Conservation (phyloP, 2,888 invertebrate species). For the Dermolepida albohirtum region DNA sequence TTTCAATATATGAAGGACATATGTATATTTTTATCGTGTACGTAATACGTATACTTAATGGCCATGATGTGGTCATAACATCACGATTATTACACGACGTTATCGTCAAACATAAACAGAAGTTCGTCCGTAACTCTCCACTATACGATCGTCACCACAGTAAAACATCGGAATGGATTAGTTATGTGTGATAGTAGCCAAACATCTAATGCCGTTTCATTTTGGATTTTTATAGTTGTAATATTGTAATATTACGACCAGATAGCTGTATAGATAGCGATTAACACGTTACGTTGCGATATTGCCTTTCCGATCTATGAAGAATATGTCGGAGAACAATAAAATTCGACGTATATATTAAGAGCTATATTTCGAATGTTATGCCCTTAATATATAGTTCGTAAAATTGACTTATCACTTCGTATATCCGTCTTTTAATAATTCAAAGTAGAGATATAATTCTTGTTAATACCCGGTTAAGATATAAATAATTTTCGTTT, state of each 20-base stretch:
- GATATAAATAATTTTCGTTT: too few species aligned
- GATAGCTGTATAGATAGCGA: constrained; percentile 18
- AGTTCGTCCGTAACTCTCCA: constrained; percentile 15
- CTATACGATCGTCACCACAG: constrained; percentile 12
- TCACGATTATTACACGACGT: constrained; percentile 21
- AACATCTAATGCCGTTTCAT: constrained; percentile 13
- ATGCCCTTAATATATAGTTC: too few species aligned
- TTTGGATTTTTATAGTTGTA: constrained; percentile 20
- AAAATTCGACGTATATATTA: background rate
- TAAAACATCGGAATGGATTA: constrained; percentile 23
- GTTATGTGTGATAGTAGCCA: constrained; percentile 15
- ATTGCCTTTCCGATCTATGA: background rate
- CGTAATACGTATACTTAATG: constrained; percentile 15
- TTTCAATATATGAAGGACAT: constrained; percentile 52
- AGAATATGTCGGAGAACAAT: background rate
- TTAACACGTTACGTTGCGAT: background rate
- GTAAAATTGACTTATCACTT: too few species aligned
- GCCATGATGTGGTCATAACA: constrained; percentile 21
- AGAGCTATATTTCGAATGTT: too few species aligned
- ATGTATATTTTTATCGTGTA: constrained; percentile 5
- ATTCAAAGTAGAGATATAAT: too few species aligned
- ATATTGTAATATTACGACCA: constrained; percentile 16
- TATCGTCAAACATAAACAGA: constrained; percentile 31
- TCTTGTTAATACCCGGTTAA: too few species aligned
- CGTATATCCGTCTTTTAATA: too few species aligned